These are phyloP conservation scores for Megalops cyprinoides DNA, from an alignment of 2,797 vertebrate genomes.

Conservation along the genomic window DNA sequence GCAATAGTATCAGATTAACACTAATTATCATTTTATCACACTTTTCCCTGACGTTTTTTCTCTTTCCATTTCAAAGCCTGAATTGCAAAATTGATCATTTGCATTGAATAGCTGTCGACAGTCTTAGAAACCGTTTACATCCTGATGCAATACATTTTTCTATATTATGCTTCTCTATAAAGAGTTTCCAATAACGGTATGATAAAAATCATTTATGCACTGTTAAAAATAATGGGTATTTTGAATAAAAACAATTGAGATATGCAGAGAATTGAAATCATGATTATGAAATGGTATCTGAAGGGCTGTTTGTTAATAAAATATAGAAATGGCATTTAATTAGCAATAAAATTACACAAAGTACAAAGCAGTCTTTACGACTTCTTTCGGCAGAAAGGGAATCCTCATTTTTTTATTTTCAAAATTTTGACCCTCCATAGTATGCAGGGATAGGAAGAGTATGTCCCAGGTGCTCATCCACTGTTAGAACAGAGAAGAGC, in stretches of 20 bases:
- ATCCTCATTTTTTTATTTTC: too few species aligned
- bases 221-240: too few species aligned
- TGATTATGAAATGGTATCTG: too few species aligned
- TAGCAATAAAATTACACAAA: too few species aligned
- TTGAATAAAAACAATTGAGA: too few species aligned
- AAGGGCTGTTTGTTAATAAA: too few species aligned
- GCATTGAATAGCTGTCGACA: slow-evolving; percentile 30
- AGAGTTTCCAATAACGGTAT: background rate
- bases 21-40: slow-evolving; percentile 65
- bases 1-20: slow-evolving; percentile 65
- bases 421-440: too few species aligned
- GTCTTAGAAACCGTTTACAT: slow-evolving; percentile 42
- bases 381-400: too few species aligned
- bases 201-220: background rate
- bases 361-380: too few species aligned
- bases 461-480: slow-evolving; percentile 50
- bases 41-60: slow-evolving; percentile 40
- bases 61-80: slow-evolving; percentile 35
- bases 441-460: slow-evolving; percentile 47
- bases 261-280: too few species aligned
- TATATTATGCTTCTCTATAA: slow-evolving; percentile 28
- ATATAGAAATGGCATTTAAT: too few species aligned
- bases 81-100: slow-evolving; percentile 40
- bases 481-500: slow-evolving; percentile 26
- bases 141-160: slow-evolving; percentile 35